Evolutionary conservation across 2,113 vertebrate genomes (phyloP).

Genomic region (Heterochromis multidens): DNA sequence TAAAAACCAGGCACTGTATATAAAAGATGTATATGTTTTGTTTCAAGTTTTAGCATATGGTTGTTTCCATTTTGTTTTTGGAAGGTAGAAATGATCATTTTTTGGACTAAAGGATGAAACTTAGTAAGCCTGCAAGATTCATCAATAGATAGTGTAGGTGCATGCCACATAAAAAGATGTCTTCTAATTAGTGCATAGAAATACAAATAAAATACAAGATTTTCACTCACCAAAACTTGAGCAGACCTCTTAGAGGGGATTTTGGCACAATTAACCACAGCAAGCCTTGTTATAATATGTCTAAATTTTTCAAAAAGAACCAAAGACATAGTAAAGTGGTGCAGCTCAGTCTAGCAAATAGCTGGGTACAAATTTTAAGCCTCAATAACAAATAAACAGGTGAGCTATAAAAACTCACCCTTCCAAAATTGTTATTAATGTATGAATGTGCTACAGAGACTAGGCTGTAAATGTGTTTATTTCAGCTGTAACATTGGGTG

Average conservation of each 20-base stretch:
- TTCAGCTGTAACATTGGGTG: not conserved
- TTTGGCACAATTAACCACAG: not conserved
- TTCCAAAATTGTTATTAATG: not conserved
- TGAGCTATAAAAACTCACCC: not conserved
- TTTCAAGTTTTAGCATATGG: not conserved
- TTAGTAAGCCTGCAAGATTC: not conserved
- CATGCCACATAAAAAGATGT: not conserved
- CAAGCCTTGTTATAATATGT: not conserved
- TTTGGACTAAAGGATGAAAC: not conserved
- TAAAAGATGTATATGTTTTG: not conserved
- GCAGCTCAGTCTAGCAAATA: not conserved
- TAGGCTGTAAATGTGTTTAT: accelerated
- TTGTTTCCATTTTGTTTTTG: not conserved
- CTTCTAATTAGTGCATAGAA: not conserved
- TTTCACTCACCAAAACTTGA: not conserved
- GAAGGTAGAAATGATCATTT: not conserved
- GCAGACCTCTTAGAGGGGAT: not conserved
- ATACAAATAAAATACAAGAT: not conserved
- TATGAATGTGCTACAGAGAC: not conserved
- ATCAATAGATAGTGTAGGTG: not conserved
- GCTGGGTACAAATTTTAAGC: accelerated
- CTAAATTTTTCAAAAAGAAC: not conserved
- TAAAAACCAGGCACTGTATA: not conserved
- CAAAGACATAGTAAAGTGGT: not conserved
- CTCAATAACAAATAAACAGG: not conserved